Evolutionary conservation across 2,888 invertebrate genomes (phyloP).

Genomic region (Plebejus melissa): DNA sequence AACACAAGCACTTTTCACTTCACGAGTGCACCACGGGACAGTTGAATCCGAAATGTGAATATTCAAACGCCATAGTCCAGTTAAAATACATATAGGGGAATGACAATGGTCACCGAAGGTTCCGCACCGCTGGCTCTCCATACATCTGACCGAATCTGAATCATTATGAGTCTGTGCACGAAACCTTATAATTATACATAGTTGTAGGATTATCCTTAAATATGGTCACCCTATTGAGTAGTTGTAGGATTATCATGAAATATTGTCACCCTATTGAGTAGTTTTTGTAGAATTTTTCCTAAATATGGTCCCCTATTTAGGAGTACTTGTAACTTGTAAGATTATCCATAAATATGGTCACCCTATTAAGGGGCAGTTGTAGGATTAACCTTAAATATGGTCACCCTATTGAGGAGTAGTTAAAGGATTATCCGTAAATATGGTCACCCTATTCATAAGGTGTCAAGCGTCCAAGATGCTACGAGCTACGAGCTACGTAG

Average conservation of each 20-base stretch:
- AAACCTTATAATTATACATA: conserved; percentile 30
- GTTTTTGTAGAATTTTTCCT: neutral
- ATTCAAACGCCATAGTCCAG: conserved; percentile 75
- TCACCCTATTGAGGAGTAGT: no score
- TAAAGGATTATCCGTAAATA: no score
- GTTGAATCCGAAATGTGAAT: conserved; percentile 70
- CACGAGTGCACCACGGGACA: conserved; percentile 63
- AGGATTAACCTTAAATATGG: no score
- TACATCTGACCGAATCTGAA: conserved; percentile 60
- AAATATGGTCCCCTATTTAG: neutral
- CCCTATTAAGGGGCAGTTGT: no score
- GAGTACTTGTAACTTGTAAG: neutral
- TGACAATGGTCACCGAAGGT: conserved; percentile 75
- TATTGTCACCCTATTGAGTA: no score
- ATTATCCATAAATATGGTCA: neutral
- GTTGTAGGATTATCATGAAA: no score
- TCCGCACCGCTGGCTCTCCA: conserved; percentile 73
- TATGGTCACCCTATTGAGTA: neutral
- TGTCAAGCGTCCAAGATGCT: no score
- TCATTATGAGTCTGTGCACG: conserved; percentile 48
- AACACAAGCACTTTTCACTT: conserved; percentile 43
- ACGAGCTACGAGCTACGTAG: neutral
- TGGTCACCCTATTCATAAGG: neutral
- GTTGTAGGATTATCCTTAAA: neutral
- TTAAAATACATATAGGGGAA: conserved; percentile 75